Percentiles rank a stretch among this genome's conserved stretches.
Evolutionary conservation across 2,888 invertebrate genomes (phyloP).

Genomic region (Drosophila nigricruria): DNA sequence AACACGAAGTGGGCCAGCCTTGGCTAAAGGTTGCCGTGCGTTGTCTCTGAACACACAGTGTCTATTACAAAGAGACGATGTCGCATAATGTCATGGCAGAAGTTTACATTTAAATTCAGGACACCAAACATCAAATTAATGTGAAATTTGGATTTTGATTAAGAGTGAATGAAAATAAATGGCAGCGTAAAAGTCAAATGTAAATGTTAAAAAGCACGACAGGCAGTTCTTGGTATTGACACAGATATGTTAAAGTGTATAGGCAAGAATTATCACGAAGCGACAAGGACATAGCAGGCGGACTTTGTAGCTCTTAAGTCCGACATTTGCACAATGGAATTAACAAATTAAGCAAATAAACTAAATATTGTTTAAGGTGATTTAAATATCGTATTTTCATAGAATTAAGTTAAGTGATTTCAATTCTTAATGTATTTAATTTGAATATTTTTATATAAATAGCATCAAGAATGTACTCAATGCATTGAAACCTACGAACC

Average conservation of each 20-base stretch:
- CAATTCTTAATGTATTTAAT: neutral
- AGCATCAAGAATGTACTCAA: neutral
- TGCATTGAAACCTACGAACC: neutral
- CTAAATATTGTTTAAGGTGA: neutral
- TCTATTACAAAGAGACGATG: slow-evolving; percentile 11
- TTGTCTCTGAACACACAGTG: slow-evolving; percentile 14
- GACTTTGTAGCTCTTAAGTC: neutral
- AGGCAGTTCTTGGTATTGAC: slow-evolving; percentile 19
- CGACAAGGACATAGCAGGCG: neutral
- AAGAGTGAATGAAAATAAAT: slow-evolving; percentile 59
- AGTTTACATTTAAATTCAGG: slow-evolving; percentile 51
- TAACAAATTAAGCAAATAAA: too few relatives aligned
- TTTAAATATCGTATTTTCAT: neutral
- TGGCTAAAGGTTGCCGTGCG: slow-evolving; percentile 27
- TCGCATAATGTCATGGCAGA: slow-evolving; percentile 36
- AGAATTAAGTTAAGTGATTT: too few relatives aligned
- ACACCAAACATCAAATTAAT: slow-evolving; percentile 54
- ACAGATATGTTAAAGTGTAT: slow-evolving; percentile 47
- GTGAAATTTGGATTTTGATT: slow-evolving; percentile 61
- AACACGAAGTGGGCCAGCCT: slow-evolving; percentile 11
- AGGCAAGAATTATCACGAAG: slow-evolving; percentile 11
- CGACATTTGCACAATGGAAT: neutral
- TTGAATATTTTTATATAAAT: neutral
- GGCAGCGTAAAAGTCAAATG: slow-evolving; percentile 23
- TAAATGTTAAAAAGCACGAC: slow-evolving; percentile 21